Conservation (phyloP, 2,797 vertebrate genomes). For the Ambastaia sidthimunki region DNA sequence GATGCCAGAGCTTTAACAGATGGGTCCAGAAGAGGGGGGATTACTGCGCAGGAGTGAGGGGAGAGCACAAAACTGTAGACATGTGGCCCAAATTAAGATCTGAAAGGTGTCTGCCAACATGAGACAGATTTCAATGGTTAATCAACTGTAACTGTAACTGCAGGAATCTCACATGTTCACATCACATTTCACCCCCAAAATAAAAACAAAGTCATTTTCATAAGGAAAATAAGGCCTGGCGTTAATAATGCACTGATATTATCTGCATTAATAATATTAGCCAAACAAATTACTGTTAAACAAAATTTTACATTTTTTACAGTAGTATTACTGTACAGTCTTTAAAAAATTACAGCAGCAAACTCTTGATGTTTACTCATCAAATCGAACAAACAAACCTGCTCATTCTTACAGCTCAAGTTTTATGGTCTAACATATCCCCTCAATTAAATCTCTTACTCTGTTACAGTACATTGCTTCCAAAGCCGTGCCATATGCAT, state of each 20-base stretch:
- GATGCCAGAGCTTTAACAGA: constrained; percentile 57
- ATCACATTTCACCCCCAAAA: not conserved
- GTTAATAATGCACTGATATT: too few relatives aligned
- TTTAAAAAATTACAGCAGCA: too few relatives aligned
- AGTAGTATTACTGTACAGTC: too few relatives aligned
- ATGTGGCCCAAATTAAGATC: constrained; percentile 15
- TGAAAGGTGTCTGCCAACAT: constrained; percentile 9
- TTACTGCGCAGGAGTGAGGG: constrained; percentile 1
- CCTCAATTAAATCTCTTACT: constrained; percentile 1
- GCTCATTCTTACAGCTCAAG: not conserved
- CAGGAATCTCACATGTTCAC: not conserved
- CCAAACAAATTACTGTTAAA: too few relatives aligned
- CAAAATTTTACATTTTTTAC: too few relatives aligned
- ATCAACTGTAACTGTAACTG: not conserved
- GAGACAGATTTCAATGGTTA: not conserved
- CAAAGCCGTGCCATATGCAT: constrained; percentile 21
- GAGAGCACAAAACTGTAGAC: constrained; percentile 5
- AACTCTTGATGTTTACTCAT: too few relatives aligned
- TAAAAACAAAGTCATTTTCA: not conserved
- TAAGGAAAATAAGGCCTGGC: too few relatives aligned
- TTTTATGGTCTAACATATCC: constrained; percentile 23
- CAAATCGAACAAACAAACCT: constrained; percentile 10
- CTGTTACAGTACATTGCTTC: constrained; percentile 21
- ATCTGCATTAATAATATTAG: too few relatives aligned
- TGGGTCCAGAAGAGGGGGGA: constrained; percentile 35